These are phyloP conservation scores for Gnathonemus echidnorhynchus DNA, from an alignment of 2,113 vertebrate genomes.

Conservation along the genomic window DNA sequence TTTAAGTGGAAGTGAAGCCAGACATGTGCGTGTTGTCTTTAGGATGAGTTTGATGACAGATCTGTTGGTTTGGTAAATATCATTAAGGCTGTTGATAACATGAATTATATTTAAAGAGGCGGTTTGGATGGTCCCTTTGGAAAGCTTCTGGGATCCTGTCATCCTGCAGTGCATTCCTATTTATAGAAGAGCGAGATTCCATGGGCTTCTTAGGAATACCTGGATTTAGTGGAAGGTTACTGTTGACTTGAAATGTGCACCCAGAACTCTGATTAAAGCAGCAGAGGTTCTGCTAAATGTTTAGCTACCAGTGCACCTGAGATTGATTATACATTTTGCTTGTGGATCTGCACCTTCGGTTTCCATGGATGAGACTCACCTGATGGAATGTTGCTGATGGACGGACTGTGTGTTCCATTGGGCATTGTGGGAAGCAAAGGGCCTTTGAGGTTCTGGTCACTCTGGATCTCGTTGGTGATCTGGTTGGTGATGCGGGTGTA, in stretches of 20 bases:
- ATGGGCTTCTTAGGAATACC: not conserved
- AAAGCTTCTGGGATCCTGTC: not conserved
- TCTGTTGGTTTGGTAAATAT: not conserved
- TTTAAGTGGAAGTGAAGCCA: not conserved
- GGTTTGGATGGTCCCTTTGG: not conserved
- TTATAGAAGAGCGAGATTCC: not conserved
- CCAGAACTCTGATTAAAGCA: not conserved
- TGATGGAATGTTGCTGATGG: slow-evolving; percentile 71
- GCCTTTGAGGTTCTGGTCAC: slow-evolving; percentile 75
- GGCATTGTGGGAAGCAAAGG: slow-evolving; percentile 74
- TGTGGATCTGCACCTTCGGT: not conserved
- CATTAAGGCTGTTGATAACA: not conserved
- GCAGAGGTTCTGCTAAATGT: not conserved
- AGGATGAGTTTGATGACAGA: not conserved
- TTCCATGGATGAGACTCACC: slow-evolving; percentile 59
- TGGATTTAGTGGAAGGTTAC: not conserved
- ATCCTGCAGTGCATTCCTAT: not conserved
- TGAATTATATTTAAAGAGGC: not conserved
- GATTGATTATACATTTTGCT: not conserved
- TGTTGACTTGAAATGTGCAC: not conserved
- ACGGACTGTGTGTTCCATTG: slow-evolving; percentile 64
- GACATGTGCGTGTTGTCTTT: not conserved
- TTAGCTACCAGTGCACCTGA: not conserved
- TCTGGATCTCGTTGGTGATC: slow-evolving; percentile 81
- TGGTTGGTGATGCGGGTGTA: slow-evolving; percentile 72